Conservation (phyloP, 2,113 vertebrate genomes). For the Gyps fulvus region DNA sequence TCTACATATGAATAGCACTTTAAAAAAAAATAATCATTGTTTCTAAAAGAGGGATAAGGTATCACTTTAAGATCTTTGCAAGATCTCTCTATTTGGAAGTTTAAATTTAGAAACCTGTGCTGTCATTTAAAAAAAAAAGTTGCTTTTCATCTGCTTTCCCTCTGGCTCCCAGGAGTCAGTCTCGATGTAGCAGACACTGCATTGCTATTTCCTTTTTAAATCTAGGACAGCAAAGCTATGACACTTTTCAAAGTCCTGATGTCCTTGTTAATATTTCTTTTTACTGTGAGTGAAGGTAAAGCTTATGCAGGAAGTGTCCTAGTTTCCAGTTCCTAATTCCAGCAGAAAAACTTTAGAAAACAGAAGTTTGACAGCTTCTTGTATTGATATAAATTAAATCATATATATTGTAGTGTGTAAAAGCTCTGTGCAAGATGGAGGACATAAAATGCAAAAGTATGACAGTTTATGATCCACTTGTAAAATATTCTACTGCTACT, state of each 20-base stretch:
- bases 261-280: slow-evolving; percentile 62
- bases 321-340: slow-evolving; percentile 25
- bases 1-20: background rate
- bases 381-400: background rate
- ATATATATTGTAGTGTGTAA: background rate
- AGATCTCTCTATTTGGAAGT: background rate
- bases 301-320: slow-evolving; percentile 25
- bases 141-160: slow-evolving; percentile 52
- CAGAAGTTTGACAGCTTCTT: slow-evolving; percentile 4
- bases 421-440: background rate
- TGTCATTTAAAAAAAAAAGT: background rate
- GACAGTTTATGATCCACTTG: background rate
- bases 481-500: background rate
- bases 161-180: slow-evolving; percentile 32
- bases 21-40: background rate
- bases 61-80: slow-evolving; percentile 24
- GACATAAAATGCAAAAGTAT: background rate
- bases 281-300: slow-evolving; percentile 24
- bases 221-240: slow-evolving; percentile 29
- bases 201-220: slow-evolving; percentile 49
- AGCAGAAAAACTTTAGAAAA: background rate
- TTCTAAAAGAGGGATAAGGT: slow-evolving; percentile 13
- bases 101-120: slow-evolving; percentile 57
- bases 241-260: slow-evolving; percentile 48
- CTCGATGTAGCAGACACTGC: slow-evolving; percentile 14